Conservation (phyloP, 1,140 invertebrate species). For the Rhynchophorus ferrugineus region DNA sequence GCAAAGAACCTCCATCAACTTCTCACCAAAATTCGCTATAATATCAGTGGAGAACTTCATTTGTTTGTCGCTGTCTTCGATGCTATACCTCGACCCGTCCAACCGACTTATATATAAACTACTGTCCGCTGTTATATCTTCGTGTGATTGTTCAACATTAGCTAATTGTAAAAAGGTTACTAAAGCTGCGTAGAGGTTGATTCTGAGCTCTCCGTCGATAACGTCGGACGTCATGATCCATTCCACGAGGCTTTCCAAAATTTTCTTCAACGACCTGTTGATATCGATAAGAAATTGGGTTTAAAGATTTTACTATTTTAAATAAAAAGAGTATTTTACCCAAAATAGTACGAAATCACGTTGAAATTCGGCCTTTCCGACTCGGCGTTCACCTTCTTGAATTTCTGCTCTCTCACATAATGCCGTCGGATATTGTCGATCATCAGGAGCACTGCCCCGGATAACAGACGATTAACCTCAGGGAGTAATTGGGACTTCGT, state of each 20-base stretch:
- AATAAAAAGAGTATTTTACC: slow-evolving; percentile 10
- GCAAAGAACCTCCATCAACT: slow-evolving; percentile 74
- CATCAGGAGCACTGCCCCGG: slow-evolving; percentile 60
- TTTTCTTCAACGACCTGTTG: slow-evolving; percentile 50
- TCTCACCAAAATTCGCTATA: slow-evolving; percentile 58
- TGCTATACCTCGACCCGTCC: slow-evolving; percentile 46
- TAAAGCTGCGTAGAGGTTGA: slow-evolving; percentile 74
- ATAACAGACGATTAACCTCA: slow-evolving; percentile 60
- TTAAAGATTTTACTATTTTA: neutral
- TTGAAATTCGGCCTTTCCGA: slow-evolving; percentile 6
- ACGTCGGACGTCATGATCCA: slow-evolving; percentile 63
- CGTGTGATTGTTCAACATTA: slow-evolving; percentile 40
- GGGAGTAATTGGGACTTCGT: slow-evolving; percentile 52
- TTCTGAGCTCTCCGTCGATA: slow-evolving; percentile 69
- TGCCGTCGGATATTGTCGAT: slow-evolving; percentile 62
- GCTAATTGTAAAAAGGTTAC: slow-evolving; percentile 73
- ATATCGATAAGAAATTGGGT: neutral
- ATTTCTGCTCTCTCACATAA: slow-evolving; percentile 46
- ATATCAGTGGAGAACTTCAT: slow-evolving; percentile 27
- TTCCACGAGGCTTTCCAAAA: slow-evolving; percentile 59
- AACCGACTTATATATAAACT: slow-evolving; percentile 50
- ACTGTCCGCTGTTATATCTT: slow-evolving; percentile 31
- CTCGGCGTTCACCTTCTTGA: slow-evolving; percentile 19
- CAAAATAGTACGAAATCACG: slow-evolving; percentile 10
- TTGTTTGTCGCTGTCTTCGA: slow-evolving; percentile 12